phyloP scores from a whole-genome alignment of 2,888 invertebrate species.

The Laothoe populi region DNA sequence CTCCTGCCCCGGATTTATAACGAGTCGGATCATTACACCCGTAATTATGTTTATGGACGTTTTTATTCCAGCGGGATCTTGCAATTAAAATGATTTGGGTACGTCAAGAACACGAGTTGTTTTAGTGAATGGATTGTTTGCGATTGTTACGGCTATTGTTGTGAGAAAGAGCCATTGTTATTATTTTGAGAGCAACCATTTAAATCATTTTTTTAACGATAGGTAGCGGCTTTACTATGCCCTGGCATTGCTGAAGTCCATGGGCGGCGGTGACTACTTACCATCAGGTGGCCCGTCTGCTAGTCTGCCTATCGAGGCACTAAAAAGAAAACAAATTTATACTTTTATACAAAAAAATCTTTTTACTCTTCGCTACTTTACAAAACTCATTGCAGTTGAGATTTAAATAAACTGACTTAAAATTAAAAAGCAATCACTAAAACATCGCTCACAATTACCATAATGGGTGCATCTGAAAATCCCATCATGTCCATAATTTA shows the following conservation, averaged over 20 bases:
- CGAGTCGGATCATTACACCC: conserved; percentile 62
- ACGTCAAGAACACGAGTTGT: conserved; percentile 37
- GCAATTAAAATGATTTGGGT: conserved; percentile 50
- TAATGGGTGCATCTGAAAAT: conserved; percentile 4
- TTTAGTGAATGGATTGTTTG: conserved; percentile 15
- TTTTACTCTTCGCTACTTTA: too few species aligned
- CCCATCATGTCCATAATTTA: conserved; percentile 2
- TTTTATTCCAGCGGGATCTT: conserved; percentile 46
- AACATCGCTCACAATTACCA: background rate
- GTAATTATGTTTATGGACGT: conserved; percentile 68
- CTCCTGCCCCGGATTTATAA: conserved; percentile 60
- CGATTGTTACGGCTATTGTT: background rate
- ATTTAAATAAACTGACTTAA: background rate
- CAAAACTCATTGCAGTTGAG: too few species aligned
- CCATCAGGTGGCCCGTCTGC: too few species aligned
- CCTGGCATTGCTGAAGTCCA: too few species aligned
- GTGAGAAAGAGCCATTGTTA: background rate
- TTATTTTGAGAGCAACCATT: background rate
- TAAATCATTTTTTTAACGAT: background rate
- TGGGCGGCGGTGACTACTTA: too few species aligned
- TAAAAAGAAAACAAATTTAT: too few species aligned
- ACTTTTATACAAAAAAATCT: too few species aligned
- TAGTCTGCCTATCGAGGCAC: too few species aligned
- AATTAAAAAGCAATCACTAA: background rate
- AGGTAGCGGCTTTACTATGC: too few species aligned